Evolutionary conservation across 2,113 vertebrate species (phyloP).

Genomic region (Xiphophorus hellerii): DNA sequence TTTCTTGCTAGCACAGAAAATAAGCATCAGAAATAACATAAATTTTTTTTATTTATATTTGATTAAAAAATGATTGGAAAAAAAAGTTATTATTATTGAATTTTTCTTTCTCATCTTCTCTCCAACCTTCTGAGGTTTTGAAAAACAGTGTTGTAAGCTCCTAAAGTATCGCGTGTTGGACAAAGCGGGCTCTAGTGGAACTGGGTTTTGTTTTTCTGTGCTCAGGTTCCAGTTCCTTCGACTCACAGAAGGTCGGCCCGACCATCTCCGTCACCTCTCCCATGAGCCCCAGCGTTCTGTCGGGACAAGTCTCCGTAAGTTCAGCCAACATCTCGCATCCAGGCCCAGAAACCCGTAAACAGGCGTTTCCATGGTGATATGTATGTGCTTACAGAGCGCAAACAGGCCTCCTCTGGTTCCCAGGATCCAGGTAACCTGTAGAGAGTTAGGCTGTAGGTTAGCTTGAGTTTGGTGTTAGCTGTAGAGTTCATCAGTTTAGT

Average conservation of each 20-base stretch:
- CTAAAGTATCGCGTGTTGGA: too few species aligned
- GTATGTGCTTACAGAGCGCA: slow-evolving; percentile 58
- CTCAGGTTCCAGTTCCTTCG: slow-evolving; percentile 93
- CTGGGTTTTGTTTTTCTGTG: neutral
- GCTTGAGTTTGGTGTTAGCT: neutral
- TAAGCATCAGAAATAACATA: too few species aligned
- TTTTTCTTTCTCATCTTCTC: too few species aligned
- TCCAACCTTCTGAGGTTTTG: too few species aligned
- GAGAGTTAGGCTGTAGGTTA: slow-evolving; percentile 14
- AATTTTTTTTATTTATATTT: too few species aligned
- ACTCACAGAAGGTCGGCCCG: slow-evolving; percentile 95
- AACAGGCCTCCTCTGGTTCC: slow-evolving; percentile 55
- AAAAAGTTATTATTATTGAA: too few species aligned
- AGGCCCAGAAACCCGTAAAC: slow-evolving; percentile 13
- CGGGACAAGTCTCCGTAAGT: slow-evolving; percentile 95
- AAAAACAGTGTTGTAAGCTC: too few species aligned
- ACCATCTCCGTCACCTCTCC: slow-evolving; percentile 96
- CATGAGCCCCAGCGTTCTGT: slow-evolving; percentile 90
- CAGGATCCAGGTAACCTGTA: slow-evolving; percentile 69
- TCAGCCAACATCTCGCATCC: slow-evolving; percentile 43
- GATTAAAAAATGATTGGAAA: too few species aligned
- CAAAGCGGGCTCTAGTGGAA: too few species aligned
- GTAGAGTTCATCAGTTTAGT: neutral
- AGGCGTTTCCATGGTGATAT: slow-evolving; percentile 16
- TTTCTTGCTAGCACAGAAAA: too few species aligned